phyloP scores from a whole-genome alignment of 1,140 invertebrate species.

The Meteorus sp. region DNA sequence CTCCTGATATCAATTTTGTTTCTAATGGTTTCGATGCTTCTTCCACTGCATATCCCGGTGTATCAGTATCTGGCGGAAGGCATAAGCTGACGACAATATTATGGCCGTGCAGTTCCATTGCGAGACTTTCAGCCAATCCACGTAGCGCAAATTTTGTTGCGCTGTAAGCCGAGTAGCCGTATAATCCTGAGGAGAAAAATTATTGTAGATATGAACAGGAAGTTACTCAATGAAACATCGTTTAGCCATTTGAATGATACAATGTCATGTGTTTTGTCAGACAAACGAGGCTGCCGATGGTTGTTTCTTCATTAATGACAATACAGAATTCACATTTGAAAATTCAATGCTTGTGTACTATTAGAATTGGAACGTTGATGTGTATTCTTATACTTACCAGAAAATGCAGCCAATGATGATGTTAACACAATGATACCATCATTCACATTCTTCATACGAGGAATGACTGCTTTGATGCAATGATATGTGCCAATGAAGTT shows the following conservation, averaged over 20 bases:
- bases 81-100: conserved; percentile 84
- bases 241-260: too few species aligned
- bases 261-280: too few species aligned
- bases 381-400: conserved; percentile 65
- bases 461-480: conserved; percentile 69
- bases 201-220: background rate
- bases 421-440: conserved; percentile 83
- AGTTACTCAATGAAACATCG: conserved; percentile 9
- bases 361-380: background rate
- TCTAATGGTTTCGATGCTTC: conserved; percentile 83
- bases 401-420: conserved; percentile 85
- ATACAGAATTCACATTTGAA: too few species aligned
- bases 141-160: conserved; percentile 92
- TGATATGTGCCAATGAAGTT: conserved; percentile 76
- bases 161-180: conserved; percentile 90
- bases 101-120: conserved; percentile 87
- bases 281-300: too few species aligned
- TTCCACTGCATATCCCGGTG: conserved; percentile 90
- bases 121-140: conserved; percentile 89
- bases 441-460: conserved; percentile 70
- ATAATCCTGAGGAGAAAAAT: conserved; percentile 63
- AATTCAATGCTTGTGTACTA: too few species aligned
- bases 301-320: too few species aligned
- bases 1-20: conserved; percentile 84
- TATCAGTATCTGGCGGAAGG: conserved; percentile 96